These are phyloP conservation scores for Phylloscopus trochilus DNA, from an alignment of 2,113 vertebrate genomes.

Conservation along the genomic window DNA sequence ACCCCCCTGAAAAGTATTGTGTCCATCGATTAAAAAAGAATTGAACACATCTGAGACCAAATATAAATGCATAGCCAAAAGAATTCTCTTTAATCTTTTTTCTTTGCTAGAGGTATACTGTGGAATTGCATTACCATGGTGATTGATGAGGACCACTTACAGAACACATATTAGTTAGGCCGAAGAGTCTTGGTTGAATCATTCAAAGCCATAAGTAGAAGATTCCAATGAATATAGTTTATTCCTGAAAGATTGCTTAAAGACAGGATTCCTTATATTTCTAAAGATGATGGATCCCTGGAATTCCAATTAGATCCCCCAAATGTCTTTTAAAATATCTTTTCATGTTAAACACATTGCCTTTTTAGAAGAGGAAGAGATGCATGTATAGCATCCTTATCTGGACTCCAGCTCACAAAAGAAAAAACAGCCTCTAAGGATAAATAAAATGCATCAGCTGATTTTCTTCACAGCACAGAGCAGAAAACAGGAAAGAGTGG, in stretches of 20 bases:
- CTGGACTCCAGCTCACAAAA: background rate
- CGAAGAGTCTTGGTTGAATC: background rate
- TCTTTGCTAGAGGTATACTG: accelerated
- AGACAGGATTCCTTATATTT: background rate
- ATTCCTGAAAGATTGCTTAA: background rate
- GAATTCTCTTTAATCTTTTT: background rate
- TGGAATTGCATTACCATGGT: background rate
- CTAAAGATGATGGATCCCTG: background rate
- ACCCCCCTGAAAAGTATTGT: background rate
- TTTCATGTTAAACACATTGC: background rate
- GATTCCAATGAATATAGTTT: background rate
- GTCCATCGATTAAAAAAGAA: background rate
- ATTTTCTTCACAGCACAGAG: background rate
- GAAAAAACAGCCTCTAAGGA: background rate
- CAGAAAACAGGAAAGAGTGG: background rate
- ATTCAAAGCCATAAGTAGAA: background rate
- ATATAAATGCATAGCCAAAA: background rate
- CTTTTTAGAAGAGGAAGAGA: background rate
- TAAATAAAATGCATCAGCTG: background rate
- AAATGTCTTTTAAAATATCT: background rate
- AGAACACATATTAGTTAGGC: background rate
- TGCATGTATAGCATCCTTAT: background rate
- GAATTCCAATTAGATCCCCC: background rate
- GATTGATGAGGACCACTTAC: background rate
- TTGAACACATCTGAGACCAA: background rate